phyloP scores from a whole-genome alignment of 2,797 vertebrate species.

The Amniataba percoides region DNA sequence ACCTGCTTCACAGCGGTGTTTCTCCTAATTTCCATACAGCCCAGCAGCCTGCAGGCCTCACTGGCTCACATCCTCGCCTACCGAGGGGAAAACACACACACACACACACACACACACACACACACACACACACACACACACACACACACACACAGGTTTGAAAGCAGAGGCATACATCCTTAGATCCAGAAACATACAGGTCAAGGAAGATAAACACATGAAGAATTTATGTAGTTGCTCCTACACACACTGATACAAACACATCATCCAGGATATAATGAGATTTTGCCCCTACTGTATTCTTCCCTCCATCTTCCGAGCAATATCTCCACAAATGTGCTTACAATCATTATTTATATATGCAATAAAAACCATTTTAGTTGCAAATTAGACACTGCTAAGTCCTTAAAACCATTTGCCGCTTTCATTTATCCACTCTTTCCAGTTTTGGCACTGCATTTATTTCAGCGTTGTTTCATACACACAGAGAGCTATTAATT shows the following conservation, averaged over 20 bases:
- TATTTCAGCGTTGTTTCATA: constrained; percentile 43
- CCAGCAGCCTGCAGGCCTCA: constrained; percentile 59
- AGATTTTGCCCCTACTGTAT: constrained; percentile 46
- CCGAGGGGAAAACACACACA: constrained; percentile 5
- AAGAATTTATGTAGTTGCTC: constrained; percentile 50
- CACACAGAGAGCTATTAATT: constrained; percentile 57
- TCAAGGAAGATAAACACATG: constrained; percentile 47
- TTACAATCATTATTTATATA: constrained; percentile 59
- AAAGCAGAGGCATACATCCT: constrained; percentile 4
- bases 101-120: background rate
- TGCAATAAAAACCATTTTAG: constrained; percentile 64
- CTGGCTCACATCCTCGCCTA: constrained; percentile 49
- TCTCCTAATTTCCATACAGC: constrained; percentile 76
- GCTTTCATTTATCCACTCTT: constrained; percentile 59
- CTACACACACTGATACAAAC: constrained; percentile 29
- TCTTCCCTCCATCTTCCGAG: constrained; percentile 42
- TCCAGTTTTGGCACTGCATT: constrained; percentile 57
- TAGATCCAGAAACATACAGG: constrained; percentile 43
- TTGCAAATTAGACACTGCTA: constrained; percentile 61
- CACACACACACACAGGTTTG: background rate
- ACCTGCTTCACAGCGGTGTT: constrained; percentile 72
- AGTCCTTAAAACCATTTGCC: constrained; percentile 71
- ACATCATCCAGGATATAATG: constrained; percentile 47
- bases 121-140: too few relatives aligned
- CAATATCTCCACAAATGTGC: constrained; percentile 55